Evolutionary conservation across 1,140 invertebrate genomes (phyloP), one percentile per base, ranked within the genome.

Genomic region (Drosophila busckii): DNA sequence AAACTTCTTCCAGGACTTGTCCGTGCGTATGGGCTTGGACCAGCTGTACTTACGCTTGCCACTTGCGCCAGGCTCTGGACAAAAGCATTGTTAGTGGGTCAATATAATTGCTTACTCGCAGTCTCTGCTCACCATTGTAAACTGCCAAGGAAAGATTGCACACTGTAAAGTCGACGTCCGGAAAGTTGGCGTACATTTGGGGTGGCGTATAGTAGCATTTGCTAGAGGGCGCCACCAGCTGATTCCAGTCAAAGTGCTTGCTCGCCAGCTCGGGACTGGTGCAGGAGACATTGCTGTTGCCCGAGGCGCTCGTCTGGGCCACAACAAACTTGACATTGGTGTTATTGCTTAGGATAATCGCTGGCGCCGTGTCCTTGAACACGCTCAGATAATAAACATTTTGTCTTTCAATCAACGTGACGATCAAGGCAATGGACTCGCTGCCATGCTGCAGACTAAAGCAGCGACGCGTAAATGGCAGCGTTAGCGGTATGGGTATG

Each of bases 1-100:
- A 78, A 93, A 94, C 59, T 92, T 91, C 48, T 93, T 91, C 48
- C 88, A 88, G n/a, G 86, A 87, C 42, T 88, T 87, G 41, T 87
- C 85, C 2, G 89, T 85, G 37, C 87, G 78, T 19, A 90, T 82
- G 0, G 88, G 84, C 26, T 80, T 78, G 2, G 89, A 90, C 89
- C 89, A 90, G 26, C 78, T 60, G 19, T 88, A 85, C 16, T 71
- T 66, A 7, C 58, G 44, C n/a, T 65, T 82, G 8, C 13, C 38
- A 12, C 50, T 52, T 0, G 10, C 26, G 0, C n/a, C 16, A 19
- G 56, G 6, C 4, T 38, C 53, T 64, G n/a, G n/a, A n/a, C 7
- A 66, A 49, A 9, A 3, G 23, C 6, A 10, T 4, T 4, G 4
- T 0, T 8, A 28, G n/a, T 17, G 3, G n/a, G 9, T n/a, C 1